Conservation (phyloP, 2,888 invertebrate genomes). For the Cepaea hortensis region DNA sequence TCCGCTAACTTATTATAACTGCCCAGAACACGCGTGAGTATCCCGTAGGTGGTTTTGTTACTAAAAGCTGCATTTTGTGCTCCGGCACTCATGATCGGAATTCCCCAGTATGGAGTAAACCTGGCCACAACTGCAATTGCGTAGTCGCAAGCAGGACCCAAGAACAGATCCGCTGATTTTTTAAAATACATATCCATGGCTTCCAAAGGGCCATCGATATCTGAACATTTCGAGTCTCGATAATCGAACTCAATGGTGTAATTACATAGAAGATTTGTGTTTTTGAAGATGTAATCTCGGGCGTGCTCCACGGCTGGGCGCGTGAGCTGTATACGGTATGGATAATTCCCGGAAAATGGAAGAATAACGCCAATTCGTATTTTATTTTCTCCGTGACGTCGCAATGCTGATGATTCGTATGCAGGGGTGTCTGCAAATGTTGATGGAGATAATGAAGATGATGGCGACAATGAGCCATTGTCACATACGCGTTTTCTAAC, state of each 20-base stretch:
- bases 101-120: constrained; percentile 88
- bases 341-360: constrained; percentile 57
- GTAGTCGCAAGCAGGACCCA: constrained; percentile 76
- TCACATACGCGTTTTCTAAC: background rate
- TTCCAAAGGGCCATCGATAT: constrained; percentile 63
- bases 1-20: constrained; percentile 64
- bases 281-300: constrained; percentile 56
- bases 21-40: constrained; percentile 80
- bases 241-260: constrained; percentile 51
- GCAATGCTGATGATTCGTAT: constrained; percentile 8
- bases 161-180: constrained; percentile 61
- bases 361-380: constrained; percentile 67
- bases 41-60: constrained; percentile 80
- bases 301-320: constrained; percentile 71
- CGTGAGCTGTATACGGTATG: constrained; percentile 60
- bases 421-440: background rate
- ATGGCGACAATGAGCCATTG: constrained; percentile 36
- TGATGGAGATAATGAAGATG: constrained; percentile 25
- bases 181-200: constrained; percentile 66
- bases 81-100: constrained; percentile 86
- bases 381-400: constrained; percentile 31
- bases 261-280: constrained; percentile 50
- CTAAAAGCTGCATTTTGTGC: constrained; percentile 65
- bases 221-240: constrained; percentile 65
- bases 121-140: constrained; percentile 92